Evolutionary conservation across 2,113 vertebrate species (phyloP).

Genomic region (Leptosomus discolor): DNA sequence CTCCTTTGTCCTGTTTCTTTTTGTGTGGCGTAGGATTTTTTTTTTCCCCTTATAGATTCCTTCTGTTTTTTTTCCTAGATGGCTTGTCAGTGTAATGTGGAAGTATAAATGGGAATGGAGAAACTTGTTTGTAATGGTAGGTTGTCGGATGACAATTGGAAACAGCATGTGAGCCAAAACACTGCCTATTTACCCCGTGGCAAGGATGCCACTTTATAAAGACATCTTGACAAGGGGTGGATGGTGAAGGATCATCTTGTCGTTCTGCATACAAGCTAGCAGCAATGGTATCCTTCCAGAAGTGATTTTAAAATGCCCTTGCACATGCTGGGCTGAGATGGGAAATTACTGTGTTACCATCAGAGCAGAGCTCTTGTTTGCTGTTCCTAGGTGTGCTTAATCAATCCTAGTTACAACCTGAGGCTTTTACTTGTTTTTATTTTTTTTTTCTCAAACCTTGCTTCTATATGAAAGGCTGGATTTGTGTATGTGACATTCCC

Average conservation of each 20-base stretch:
- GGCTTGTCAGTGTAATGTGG: not conserved
- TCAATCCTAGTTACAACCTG: not conserved
- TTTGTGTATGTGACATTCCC: not conserved
- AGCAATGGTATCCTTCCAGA: not conserved
- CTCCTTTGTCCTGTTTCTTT: not conserved
- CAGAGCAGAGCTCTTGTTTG: not conserved
- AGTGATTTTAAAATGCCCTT: not conserved
- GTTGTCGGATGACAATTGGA: not conserved
- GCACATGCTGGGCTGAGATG: not conserved
- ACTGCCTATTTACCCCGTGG: not conserved
- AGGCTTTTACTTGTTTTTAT: not conserved
- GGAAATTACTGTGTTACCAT: not conserved
- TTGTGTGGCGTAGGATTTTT: not conserved
- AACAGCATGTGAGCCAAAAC: not conserved
- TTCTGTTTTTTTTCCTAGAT: not conserved
- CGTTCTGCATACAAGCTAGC: not conserved
- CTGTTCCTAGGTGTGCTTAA: not conserved
- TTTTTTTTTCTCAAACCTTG: not conserved
- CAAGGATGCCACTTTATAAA: not conserved
- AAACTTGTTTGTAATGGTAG: not conserved
- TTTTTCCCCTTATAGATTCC: accelerated
- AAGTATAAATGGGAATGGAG: not conserved
- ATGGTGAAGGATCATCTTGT: not conserved
- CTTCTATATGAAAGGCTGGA: not conserved
- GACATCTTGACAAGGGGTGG: not conserved